Conservation (phyloP, 2,797 vertebrate species). For the Tapera naevia region DNA sequence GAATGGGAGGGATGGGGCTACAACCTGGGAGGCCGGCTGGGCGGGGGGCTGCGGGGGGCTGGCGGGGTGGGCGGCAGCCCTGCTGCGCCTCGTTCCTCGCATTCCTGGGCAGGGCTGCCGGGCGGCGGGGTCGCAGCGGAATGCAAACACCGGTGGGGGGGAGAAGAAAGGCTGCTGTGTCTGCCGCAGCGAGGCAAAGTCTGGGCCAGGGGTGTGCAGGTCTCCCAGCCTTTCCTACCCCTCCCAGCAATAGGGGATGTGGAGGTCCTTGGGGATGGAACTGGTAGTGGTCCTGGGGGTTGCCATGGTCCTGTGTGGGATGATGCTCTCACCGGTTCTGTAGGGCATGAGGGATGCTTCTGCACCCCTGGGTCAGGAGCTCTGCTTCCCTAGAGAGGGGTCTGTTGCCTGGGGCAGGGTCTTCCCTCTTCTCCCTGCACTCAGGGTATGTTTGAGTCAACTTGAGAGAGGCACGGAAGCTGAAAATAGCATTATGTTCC, state of each 20-base stretch:
- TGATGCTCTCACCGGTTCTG: accelerated
- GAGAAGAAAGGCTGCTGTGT: slow-evolving; percentile 62
- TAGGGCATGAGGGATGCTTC: neutral
- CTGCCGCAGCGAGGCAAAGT: neutral
- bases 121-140: neutral
- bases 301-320: accelerated
- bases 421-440: neutral
- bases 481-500: neutral
- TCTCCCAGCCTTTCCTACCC: neutral
- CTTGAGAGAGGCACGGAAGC: neutral
- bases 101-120: slow-evolving; percentile 58
- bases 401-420: neutral
- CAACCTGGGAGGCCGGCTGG: neutral
- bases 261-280: neutral
- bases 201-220: neutral
- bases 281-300: neutral
- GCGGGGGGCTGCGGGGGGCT: neutral
- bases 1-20: neutral
- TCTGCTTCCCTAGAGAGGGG: neutral
- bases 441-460: neutral
- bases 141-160: slow-evolving; percentile 61
- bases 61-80: neutral
- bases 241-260: neutral
- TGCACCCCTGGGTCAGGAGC: neutral
- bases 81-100: slow-evolving; percentile 45